phyloP scores from a whole-genome alignment of 2,888 invertebrate genomes.

The Idaea aversata region DNA sequence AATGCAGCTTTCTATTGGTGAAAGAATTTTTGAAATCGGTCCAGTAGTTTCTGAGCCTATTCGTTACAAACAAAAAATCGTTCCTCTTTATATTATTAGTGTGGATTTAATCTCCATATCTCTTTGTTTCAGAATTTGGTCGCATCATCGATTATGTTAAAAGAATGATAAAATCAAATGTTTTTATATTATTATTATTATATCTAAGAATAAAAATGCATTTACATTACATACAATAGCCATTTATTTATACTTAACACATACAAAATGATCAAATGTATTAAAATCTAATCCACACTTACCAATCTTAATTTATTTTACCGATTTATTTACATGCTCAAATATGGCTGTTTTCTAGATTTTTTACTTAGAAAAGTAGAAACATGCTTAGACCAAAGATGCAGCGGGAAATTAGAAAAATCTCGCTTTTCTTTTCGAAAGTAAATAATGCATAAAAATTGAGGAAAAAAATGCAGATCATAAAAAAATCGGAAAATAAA shows the following conservation, averaged over 20 bases:
- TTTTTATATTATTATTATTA: not conserved
- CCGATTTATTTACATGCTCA: conserved; percentile 5
- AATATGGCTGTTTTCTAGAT: conserved; percentile 3
- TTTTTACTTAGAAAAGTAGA: no score
- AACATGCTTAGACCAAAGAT: no score
- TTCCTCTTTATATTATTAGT: no score
- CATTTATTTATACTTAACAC: conserved; percentile 27
- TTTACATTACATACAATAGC: conserved; percentile 23
- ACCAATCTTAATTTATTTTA: conserved; percentile 11
- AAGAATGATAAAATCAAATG: conserved; percentile 43
- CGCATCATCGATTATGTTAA: conserved; percentile 60
- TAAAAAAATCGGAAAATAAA: no score
- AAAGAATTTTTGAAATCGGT: no score
- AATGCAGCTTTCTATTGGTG: no score
- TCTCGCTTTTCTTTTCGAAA: no score
- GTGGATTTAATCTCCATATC: conserved; percentile 6
- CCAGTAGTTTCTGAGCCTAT: no score
- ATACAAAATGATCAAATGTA: conserved; percentile 29
- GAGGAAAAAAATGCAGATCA: no score
- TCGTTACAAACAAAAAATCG: no score
- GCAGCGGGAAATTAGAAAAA: no score
- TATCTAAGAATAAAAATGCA: conserved; percentile 7
- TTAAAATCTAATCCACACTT: conserved; percentile 16
- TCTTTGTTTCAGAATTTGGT: conserved; percentile 59
- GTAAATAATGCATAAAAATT: no score